phyloP scores from a whole-genome alignment of 1,140 invertebrate species.

The Saxidomus purpurata region DNA sequence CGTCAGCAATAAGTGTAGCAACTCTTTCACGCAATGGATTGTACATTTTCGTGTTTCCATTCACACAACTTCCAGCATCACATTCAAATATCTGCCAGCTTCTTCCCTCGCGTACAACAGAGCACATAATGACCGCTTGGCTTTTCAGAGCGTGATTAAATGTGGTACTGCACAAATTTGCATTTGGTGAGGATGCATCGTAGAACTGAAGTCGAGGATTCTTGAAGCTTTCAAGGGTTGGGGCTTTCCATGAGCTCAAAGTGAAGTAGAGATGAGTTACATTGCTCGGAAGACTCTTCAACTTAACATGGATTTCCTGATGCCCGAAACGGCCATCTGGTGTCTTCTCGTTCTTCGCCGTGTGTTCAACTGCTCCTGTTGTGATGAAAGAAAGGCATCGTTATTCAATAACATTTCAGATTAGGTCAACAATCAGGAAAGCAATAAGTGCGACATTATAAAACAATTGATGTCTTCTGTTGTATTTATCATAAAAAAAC shows the following conservation, averaged over 20 bases:
- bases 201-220: slow-evolving; percentile 48
- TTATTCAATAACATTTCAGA: too few species aligned
- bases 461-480: too few species aligned
- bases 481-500: too few species aligned
- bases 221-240: neutral
- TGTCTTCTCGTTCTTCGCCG: neutral
- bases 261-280: slow-evolving; percentile 28
- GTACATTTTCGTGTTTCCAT: slow-evolving; percentile 57
- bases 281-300: slow-evolving; percentile 6
- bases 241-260: slow-evolving; percentile 12
- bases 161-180: slow-evolving; percentile 30
- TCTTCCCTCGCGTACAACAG: neutral
- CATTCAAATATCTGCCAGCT: slow-evolving; percentile 62
- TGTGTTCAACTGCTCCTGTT: neutral
- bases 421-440: too few species aligned
- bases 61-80: neutral
- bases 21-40: slow-evolving; percentile 9
- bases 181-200: neutral
- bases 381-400: neutral
- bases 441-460: too few species aligned
- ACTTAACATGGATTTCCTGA: neutral
- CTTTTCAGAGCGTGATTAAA: slow-evolving; percentile 17
- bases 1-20: neutral
- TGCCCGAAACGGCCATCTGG: neutral
- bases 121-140: slow-evolving; percentile 68